Evolutionary conservation across 2,113 vertebrate species (phyloP).

Genomic region (Herpetotheres cachinnans): DNA sequence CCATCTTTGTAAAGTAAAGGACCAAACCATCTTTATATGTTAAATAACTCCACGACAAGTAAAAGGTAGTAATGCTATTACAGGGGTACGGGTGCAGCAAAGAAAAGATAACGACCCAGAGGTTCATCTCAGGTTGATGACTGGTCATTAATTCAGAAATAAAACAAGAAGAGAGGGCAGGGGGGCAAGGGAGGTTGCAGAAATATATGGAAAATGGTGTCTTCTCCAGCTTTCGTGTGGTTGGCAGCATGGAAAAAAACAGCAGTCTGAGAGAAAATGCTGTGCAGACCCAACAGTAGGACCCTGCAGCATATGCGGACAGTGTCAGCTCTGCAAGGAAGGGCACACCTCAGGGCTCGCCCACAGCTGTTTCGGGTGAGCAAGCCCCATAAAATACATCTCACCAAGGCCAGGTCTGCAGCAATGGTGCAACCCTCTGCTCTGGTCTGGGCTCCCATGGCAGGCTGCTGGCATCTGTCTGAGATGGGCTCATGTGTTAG

Average conservation of each 20-base stretch:
- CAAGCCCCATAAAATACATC: neutral
- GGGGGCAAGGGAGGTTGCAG: neutral
- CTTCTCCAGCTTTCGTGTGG: neutral
- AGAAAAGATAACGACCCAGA: constrained; percentile 6
- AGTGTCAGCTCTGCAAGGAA: neutral
- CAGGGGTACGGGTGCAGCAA: neutral
- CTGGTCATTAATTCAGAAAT: neutral
- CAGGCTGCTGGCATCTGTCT: neutral
- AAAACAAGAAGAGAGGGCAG: neutral
- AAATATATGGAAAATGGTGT: neutral
- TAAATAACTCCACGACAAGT: constrained; percentile 49
- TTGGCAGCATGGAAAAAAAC: neutral
- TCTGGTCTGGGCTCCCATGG: fast-evolving
- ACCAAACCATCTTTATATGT: constrained; percentile 47
- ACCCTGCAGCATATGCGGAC: neutral
- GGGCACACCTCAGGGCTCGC: neutral
- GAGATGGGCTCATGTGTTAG: neutral
- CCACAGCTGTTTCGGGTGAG: neutral
- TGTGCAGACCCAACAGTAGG: neutral
- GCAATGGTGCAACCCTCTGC: neutral
- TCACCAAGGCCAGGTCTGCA: neutral
- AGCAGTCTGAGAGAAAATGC: neutral
- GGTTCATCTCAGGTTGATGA: constrained; percentile 25
- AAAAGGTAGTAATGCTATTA: constrained; percentile 54
- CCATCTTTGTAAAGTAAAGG: constrained; percentile 52